phyloP scores from a whole-genome alignment of 2,113 vertebrate genomes.

The Guaruba guarouba region DNA sequence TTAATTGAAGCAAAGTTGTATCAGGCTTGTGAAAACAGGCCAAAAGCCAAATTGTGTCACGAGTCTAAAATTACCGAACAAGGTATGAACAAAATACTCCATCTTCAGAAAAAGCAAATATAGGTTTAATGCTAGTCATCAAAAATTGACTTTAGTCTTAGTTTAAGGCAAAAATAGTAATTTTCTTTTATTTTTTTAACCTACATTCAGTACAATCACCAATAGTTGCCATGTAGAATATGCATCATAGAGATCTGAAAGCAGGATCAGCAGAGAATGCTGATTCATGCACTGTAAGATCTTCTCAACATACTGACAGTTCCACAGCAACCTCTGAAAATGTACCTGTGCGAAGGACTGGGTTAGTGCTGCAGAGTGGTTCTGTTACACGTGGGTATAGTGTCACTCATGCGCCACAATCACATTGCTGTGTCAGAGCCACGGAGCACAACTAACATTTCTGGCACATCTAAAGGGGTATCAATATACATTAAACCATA shows the following conservation, averaged over 20 bases:
- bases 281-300: not conserved
- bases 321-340: not conserved
- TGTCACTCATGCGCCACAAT: not conserved
- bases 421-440: not conserved
- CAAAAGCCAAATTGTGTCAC: not conserved
- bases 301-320: slow-evolving; percentile 34
- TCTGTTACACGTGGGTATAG: not conserved
- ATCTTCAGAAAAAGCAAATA: slow-evolving; percentile 1
- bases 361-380: not conserved
- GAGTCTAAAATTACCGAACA: not conserved
- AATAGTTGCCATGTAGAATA: not conserved
- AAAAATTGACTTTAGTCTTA: slow-evolving; percentile 7
- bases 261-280: slow-evolving; percentile 14
- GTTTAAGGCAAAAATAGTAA: slow-evolving; percentile 54
- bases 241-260: slow-evolving; percentile 39
- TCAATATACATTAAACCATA: slow-evolving; percentile 29
- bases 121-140: slow-evolving; percentile 29
- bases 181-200: slow-evolving; percentile 17
- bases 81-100: slow-evolving; percentile 7
- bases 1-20: slow-evolving; percentile 13
- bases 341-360: not conserved
- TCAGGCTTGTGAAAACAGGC: not conserved
- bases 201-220: not conserved
- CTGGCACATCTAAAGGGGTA: slow-evolving; percentile 2
- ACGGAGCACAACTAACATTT: not conserved